Conservation (phyloP, 2,797 vertebrate genomes). For the Manis pentadactyla region DNA sequence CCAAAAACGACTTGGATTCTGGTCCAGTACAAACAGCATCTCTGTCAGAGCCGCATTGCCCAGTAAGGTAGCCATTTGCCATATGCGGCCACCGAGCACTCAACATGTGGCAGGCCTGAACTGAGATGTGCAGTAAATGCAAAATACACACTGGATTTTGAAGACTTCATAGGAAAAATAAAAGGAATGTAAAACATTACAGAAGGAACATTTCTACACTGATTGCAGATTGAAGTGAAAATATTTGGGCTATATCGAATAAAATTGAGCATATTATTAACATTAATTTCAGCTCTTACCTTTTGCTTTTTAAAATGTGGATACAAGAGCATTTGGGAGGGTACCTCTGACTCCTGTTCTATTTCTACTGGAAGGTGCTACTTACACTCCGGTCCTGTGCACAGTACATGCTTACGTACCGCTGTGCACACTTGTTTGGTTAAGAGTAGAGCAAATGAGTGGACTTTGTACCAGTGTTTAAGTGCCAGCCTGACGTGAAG, state of each 20-base stretch:
- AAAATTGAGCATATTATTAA: background rate
- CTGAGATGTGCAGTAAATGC: accelerated
- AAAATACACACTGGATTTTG: background rate
- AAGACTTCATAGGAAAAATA: background rate
- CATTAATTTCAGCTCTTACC: background rate
- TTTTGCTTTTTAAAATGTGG: background rate
- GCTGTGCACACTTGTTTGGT: accelerated
- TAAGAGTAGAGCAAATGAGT: background rate
- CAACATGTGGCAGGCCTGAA: accelerated
- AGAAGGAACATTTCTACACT: background rate
- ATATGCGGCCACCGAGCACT: accelerated
- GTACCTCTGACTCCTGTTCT: accelerated
- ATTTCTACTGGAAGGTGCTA: background rate
- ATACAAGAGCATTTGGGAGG: background rate
- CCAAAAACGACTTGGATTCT: background rate
- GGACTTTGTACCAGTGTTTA: background rate
- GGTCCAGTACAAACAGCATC: accelerated
- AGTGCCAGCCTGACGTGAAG: background rate
- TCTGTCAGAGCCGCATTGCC: accelerated
- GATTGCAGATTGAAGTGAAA: background rate
- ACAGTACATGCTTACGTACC: accelerated
- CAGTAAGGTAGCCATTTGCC: accelerated
- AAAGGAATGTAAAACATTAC: background rate
- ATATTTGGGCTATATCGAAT: background rate
- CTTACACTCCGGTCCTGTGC: no score